Conservation (phyloP, 1,140 invertebrate species). For the Saxidomus purpurata region DNA sequence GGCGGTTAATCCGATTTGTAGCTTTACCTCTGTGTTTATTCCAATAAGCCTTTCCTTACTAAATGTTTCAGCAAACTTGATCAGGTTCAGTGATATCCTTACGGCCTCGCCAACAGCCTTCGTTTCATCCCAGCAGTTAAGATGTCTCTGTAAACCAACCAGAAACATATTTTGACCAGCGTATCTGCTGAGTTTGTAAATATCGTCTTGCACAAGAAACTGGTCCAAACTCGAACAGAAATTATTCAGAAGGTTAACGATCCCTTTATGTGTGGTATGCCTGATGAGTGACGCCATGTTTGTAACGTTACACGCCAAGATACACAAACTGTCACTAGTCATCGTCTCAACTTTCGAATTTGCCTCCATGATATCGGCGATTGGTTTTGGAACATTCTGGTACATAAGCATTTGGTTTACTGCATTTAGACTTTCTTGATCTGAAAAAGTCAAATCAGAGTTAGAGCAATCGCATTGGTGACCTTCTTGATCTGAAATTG, state of each 20-base stretch:
- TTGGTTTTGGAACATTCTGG: conserved; percentile 4
- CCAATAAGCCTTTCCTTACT: neutral
- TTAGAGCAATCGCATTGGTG: no score
- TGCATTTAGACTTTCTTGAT: neutral
- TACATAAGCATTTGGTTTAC: conserved; percentile 23
- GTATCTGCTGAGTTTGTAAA: conserved; percentile 26
- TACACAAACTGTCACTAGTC: neutral
- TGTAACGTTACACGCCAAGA: conserved; percentile 8
- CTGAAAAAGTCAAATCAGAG: conserved; percentile 38
- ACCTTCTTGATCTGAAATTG: conserved; percentile 11
- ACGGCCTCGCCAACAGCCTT: neutral
- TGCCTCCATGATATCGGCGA: conserved; percentile 9
- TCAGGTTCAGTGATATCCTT: conserved; percentile 14
- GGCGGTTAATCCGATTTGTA: conserved; percentile 52
- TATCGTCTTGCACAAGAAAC: conserved; percentile 39
- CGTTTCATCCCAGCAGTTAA: neutral
- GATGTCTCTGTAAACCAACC: conserved; percentile 4
- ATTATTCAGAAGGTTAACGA: conserved; percentile 50
- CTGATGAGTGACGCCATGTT: neutral
- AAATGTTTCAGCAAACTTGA: conserved; percentile 16
- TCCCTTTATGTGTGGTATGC: conserved; percentile 23
- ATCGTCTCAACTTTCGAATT: neutral
- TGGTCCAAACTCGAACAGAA: conserved; percentile 53
- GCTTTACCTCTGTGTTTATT: neutral
- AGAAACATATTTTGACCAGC: neutral